Evolutionary conservation across 2,113 vertebrate genomes (phyloP), one percentile per base, ranked within the genome.

Genomic region (Archilochus colubris): DNA sequence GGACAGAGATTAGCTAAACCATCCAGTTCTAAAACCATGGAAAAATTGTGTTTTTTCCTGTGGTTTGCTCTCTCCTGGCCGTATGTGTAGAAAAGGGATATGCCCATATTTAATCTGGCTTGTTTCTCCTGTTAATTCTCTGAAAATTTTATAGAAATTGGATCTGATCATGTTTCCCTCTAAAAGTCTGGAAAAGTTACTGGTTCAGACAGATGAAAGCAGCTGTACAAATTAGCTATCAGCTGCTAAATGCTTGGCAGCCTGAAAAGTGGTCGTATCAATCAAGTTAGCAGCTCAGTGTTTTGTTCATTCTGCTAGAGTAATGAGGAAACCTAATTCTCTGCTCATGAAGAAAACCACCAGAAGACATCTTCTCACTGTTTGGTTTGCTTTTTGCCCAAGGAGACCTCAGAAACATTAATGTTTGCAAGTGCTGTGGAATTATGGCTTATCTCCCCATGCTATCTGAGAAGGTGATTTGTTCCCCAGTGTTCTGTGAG

Each of bases 221-320:
- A 95, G 51, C 75, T 82, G 62, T 51, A 89, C 43, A 87, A 87
- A 91, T 86, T 19, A 87, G n/a, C 40, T 85, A 66, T 95, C 86
- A 91, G 58, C 43, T 91, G 51, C 78, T 94, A 85, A 76, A 74
- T 53, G 43, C 33, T 85, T 95, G 55, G 59, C 84, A 87, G 62
- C 64, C 73, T 61, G 36, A 77, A 21, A 58, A 79, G 48, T 43
- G 53, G 67, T 80, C 69, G 14, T 82, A 87, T 73, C 84, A 62
- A 58, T 75, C 67, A 69, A 91, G 38, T 76, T 40, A 87, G 12
- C 36, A 25, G 38, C 43, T 68, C 2, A 4, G 15, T 73, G 22
- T 46, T 87, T 79, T 84, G 12, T 9, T 91, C n/a, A 4, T 91
- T 82, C 54, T 62, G 54, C 17, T 66, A 80, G 36, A 33, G 57